Percentiles rank a stretch among this genome's conserved stretches.
These are phyloP conservation scores for Antheraea assamensis DNA, from an alignment of 2,888 invertebrate genomes.

Conservation along the genomic window DNA sequence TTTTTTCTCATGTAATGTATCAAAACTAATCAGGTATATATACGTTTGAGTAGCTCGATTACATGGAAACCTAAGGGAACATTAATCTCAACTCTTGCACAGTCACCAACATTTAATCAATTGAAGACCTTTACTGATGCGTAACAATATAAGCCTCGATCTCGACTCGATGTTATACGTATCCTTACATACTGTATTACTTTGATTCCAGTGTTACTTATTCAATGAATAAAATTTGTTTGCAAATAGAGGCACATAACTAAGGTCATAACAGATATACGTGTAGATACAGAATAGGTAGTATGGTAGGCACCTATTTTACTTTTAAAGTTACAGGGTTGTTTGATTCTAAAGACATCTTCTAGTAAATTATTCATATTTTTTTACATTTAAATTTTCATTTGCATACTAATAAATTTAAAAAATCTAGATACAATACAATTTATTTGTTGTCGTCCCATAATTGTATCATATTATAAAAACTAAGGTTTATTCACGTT, in stretches of 20 bases:
- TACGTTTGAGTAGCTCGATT: conserved; percentile 7
- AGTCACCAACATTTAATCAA: conserved; percentile 71
- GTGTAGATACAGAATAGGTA: too few relatives aligned
- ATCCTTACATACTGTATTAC: background rate
- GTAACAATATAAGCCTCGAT: conserved; percentile 20
- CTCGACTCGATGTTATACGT: background rate
- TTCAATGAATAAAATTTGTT: background rate
- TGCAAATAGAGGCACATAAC: background rate
- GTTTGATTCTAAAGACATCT: too few relatives aligned
- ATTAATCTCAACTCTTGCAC: conserved; percentile 62
- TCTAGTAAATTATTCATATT: too few relatives aligned
- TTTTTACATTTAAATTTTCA: too few relatives aligned
- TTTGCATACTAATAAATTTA: too few relatives aligned
- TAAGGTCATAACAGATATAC: background rate
- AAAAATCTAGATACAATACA: background rate
- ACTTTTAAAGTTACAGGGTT: too few relatives aligned
- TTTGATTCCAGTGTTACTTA: background rate
- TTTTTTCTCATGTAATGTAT: conserved; percentile 9
- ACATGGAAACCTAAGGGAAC: conserved; percentile 22
- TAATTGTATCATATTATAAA: background rate
- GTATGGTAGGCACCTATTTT: too few relatives aligned
- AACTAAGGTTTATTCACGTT: conserved; percentile 10
- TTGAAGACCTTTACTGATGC: conserved; percentile 41
- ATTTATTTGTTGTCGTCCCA: background rate
- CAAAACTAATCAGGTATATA: conserved; percentile 20